Evolutionary conservation across 2,888 invertebrate species (phyloP), one percentile per base, ranked within the genome.

Genomic region (Eilema caniola): DNA sequence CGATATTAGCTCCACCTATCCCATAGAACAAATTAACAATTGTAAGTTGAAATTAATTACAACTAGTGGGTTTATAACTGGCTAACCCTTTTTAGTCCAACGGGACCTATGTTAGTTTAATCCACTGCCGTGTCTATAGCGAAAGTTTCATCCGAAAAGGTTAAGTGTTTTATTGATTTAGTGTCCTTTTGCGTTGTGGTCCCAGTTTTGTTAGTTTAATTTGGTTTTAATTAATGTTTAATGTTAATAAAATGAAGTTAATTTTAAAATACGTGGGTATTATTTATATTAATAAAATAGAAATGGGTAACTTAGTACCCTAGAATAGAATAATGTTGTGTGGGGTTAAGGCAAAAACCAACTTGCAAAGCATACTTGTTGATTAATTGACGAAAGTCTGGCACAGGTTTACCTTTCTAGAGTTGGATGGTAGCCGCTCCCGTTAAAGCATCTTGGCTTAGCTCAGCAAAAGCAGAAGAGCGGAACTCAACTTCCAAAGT

Each of bases 1-100:
- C 73, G 69, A 83, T 83, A 81, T 82, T 83, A 78, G 73, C 79
- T 70, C 73, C 76, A 78, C 83, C 83, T 84, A 86, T 86, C 86
- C 89, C 75, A 84, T 81, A 83, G 78, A 87, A 83, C 83, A 84
- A 90, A 91, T 92, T 90, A 92, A 91, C 92, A 91, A 91, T 89
- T 91, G 86, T 89, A 93, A 93, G 91, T 92, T 87, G 88, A 89
- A 92, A 92, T 92, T 93, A 93, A 93, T 93, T 92, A 91, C 88
- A 84, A 81, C 83, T 86, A 89, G 85, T 86, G 82, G 84, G 85
- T 83, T 89, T 90, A 90, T 91, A 90, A 89, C 85, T 82, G 84
- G 70, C 79, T 62, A 78, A 88, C 90, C 92, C 91, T 89, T 89
- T 89, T 84, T 75, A 78, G 80, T 71, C 78, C 77, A 71, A 70